Conservation (phyloP, 2,113 vertebrate genomes). For the Chascanopsetta lugubris region DNA sequence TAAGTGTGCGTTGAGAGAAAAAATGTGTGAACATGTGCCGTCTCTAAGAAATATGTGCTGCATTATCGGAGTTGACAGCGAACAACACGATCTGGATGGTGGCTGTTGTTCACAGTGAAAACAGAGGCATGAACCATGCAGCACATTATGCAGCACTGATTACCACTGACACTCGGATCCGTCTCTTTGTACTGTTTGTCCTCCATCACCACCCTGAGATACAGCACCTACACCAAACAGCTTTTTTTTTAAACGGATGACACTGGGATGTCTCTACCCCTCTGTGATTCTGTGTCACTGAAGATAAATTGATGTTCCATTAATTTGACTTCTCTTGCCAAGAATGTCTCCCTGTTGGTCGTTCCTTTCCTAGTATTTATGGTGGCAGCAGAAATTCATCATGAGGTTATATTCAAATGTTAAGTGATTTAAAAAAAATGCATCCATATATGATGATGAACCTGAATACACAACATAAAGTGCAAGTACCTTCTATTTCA, state of each 20-base stretch:
- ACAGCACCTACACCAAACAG: background rate
- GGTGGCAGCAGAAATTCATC: no score
- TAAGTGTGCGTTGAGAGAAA: background rate
- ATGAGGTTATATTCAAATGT: no score
- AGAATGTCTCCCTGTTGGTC: background rate
- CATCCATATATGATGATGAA: no score
- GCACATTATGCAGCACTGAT: conserved; percentile 26
- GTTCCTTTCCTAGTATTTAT: no score
- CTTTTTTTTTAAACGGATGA: conserved; percentile 1
- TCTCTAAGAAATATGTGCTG: conserved; percentile 29
- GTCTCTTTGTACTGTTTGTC: conserved; percentile 13
- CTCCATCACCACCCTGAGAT: background rate
- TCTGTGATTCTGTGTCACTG: background rate
- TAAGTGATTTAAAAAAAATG: no score
- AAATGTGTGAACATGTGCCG: background rate
- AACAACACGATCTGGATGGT: conserved; percentile 8
- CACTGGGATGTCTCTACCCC: background rate
- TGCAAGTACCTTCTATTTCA: no score
- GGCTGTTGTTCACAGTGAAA: conserved; percentile 19
- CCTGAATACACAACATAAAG: no score
- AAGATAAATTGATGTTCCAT: background rate
- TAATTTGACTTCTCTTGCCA: background rate
- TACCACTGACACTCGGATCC: conserved; percentile 28
- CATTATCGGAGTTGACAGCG: conserved; percentile 24
- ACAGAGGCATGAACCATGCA: conserved; percentile 27